Percentiles rank a stretch among this genome's conserved stretches.
phyloP scores from a whole-genome alignment of 2,888 invertebrate genomes.

The Colostygia pectinataria region DNA sequence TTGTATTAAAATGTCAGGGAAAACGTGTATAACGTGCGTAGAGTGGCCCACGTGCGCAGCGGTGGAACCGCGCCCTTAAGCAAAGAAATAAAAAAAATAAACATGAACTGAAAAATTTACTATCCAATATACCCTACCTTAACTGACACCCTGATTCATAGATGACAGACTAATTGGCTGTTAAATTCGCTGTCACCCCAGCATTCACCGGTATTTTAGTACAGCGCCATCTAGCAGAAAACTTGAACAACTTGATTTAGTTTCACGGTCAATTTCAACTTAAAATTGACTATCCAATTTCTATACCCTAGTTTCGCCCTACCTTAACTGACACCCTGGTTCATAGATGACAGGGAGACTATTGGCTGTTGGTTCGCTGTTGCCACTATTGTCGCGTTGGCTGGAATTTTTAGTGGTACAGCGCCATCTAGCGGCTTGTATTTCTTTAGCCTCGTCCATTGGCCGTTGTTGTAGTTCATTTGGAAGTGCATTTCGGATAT shows the following conservation, averaged over 20 bases:
- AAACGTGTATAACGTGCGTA: too few relatives aligned
- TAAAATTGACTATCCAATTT: slow-evolving; percentile 17
- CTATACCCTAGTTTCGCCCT: slow-evolving; percentile 9
- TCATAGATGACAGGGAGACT: slow-evolving; percentile 62
- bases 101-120: slow-evolving; percentile 10
- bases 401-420: slow-evolving; percentile 72
- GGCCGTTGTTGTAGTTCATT: slow-evolving; percentile 99
- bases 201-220: slow-evolving; percentile 68
- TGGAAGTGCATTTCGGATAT: slow-evolving; percentile 98
- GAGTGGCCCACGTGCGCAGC: too few relatives aligned
- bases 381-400: slow-evolving; percentile 65
- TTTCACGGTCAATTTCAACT: slow-evolving; percentile 6
- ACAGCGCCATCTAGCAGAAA: too few relatives aligned
- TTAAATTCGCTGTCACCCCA: slow-evolving; percentile 67
- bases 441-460: slow-evolving; percentile 96
- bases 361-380: slow-evolving; percentile 71
- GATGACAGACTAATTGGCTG: slow-evolving; percentile 67
- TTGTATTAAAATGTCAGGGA: too few relatives aligned
- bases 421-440: slow-evolving; percentile 88
- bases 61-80: too few relatives aligned
- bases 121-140: slow-evolving; percentile 34
- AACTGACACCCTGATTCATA: slow-evolving; percentile 68
- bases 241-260: neutral
- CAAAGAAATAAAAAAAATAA: too few relatives aligned
- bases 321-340: slow-evolving; percentile 69